Conservation (phyloP, 2,888 invertebrate species). For the Cephus rjabovi region DNA sequence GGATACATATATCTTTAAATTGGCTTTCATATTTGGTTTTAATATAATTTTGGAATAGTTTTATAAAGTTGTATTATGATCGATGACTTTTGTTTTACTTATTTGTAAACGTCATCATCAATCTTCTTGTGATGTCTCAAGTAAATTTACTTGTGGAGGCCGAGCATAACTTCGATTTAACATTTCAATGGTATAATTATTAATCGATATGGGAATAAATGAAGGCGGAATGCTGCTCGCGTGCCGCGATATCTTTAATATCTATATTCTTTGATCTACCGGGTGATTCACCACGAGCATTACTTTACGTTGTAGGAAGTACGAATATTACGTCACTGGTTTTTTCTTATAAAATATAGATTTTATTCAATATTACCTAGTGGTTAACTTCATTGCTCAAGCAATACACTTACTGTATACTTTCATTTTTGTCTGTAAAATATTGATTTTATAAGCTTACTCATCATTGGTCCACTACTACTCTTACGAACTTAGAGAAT, state of each 20-base stretch:
- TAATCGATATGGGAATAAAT: conserved; percentile 18
- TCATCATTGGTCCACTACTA: neutral
- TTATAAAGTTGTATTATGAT: neutral
- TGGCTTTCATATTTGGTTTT: neutral
- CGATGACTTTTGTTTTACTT: neutral
- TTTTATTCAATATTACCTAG: neutral
- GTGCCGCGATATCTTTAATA: conserved; percentile 15
- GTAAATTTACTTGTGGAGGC: neutral
- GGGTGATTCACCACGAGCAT: neutral
- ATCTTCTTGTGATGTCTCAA: neutral
- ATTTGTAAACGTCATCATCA: neutral
- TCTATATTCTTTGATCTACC: conserved; percentile 6
- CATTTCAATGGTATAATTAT: conserved; percentile 14
- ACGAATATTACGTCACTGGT: neutral
- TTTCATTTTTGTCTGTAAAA: neutral
- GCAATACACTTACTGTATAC: neutral
- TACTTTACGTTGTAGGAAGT: neutral
- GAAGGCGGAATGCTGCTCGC: conserved; percentile 11
- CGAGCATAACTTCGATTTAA: neutral
- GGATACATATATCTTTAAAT: neutral
- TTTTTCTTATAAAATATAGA: neutral
- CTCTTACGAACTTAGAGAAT: neutral
- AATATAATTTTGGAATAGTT: neutral
- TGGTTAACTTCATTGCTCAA: neutral
- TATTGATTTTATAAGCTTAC: neutral